Evolutionary conservation across 2,113 vertebrate genomes (phyloP).

Genomic region (Campylorhamphus procurvoides): DNA sequence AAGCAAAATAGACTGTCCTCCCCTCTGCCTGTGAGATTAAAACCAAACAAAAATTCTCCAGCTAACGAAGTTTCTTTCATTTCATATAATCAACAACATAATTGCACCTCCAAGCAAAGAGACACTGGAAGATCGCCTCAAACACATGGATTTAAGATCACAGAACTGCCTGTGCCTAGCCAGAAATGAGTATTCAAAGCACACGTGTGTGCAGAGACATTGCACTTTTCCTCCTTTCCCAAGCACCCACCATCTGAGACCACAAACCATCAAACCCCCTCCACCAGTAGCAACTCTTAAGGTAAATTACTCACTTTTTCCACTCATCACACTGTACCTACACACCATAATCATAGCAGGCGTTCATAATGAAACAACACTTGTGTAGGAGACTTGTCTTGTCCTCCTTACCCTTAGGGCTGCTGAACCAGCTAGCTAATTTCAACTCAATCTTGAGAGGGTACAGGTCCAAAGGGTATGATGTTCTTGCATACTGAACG

Average conservation of each 20-base stretch:
- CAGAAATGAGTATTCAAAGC: background rate
- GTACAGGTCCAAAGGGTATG: background rate
- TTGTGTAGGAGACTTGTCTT: background rate
- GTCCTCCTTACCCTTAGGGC: background rate
- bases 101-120: background rate
- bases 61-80: background rate
- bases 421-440: background rate
- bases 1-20: background rate
- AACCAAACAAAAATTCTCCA: background rate
- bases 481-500: background rate
- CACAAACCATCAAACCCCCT: background rate
- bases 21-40: background rate
- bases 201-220: rapidly evolving
- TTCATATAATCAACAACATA: background rate
- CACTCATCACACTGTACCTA: background rate
- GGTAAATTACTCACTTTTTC: background rate
- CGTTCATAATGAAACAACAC: background rate
- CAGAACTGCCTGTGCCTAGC: background rate
- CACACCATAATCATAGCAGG: background rate
- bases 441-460: background rate
- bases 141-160: background rate
- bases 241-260: background rate
- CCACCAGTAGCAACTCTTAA: background rate
- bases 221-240: background rate
- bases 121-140: background rate